Percentiles rank a stretch among this genome's conserved stretches.
phyloP scores from a whole-genome alignment of 2,888 invertebrate species.

The Tetranychus piercei region DNA sequence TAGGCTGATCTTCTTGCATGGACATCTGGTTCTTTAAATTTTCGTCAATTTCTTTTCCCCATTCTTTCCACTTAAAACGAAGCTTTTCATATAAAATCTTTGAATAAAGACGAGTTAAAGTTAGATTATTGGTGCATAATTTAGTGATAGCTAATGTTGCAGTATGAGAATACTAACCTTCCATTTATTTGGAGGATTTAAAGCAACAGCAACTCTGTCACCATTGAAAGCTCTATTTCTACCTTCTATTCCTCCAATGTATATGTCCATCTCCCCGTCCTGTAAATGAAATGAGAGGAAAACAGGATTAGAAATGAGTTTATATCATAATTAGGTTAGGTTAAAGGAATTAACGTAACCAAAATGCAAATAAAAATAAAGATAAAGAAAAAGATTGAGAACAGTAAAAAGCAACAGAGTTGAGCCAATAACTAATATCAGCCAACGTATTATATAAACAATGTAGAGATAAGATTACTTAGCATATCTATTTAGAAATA shows the following conservation, averaged over 20 bases:
- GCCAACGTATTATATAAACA: too few species aligned
- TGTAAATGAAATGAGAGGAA: conserved; percentile 28
- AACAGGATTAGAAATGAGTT: not conserved
- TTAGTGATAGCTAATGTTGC: too few species aligned
- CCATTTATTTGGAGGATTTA: conserved; percentile 32
- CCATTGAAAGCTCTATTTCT: conserved; percentile 67
- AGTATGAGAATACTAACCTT: conserved; percentile 27
- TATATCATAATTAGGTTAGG: not conserved
- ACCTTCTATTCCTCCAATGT: conserved; percentile 48
- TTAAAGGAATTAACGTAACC: not conserved
- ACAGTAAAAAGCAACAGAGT: too few species aligned
- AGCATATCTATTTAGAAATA: too few species aligned
- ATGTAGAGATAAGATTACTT: too few species aligned
- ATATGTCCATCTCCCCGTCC: conserved; percentile 47
- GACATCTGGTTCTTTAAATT: not conserved
- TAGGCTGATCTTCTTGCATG: not conserved
- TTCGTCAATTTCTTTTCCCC: not conserved
- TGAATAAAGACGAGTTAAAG: not conserved
- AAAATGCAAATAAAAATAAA: too few species aligned
- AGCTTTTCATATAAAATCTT: not conserved
- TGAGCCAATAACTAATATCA: too few species aligned
- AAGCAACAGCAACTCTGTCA: conserved; percentile 48
- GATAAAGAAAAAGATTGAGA: too few species aligned
- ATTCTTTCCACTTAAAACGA: not conserved
- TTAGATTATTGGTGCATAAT: too few species aligned